A percentile compares a stretch with the other conserved stretches of the same genome.
phyloP scores from a whole-genome alignment of 2,113 vertebrate species.

The Lophura nycthemera region DNA sequence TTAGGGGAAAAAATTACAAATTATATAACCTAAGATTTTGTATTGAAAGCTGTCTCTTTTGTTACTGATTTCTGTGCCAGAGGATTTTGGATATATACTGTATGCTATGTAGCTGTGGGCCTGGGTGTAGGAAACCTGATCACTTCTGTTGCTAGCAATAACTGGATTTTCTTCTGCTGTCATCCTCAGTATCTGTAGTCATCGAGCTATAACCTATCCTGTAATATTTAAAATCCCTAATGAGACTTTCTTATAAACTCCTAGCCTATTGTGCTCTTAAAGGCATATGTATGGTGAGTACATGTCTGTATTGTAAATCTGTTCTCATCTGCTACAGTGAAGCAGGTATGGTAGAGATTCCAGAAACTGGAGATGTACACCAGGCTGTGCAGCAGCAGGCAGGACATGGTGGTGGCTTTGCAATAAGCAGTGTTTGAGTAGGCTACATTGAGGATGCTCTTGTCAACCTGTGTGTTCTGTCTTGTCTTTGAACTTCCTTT shows the following conservation, averaged over 20 bases:
- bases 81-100: not conserved
- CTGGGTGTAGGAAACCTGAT: not conserved
- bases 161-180: not conserved
- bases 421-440: not conserved
- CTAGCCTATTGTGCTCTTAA: not conserved
- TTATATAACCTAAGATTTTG: not conserved
- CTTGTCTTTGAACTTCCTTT: not conserved
- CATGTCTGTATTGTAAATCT: not conserved
- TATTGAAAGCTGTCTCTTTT: not conserved
- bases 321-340: not conserved
- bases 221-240: not conserved
- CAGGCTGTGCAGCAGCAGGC: not conserved
- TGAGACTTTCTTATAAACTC: not conserved
- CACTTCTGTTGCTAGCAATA: not conserved
- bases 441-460: not conserved
- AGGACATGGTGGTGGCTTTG: accelerated
- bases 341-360: not conserved
- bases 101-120: not conserved
- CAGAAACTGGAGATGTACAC: not conserved
- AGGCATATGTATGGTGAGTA: not conserved
- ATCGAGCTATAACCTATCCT: not conserved
- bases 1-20: not conserved
- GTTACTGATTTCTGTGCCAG: not conserved
- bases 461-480: not conserved
- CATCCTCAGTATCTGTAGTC: not conserved